Evolutionary conservation across 53 echinoderm and acorn worm genomes (phyloP).

Genomic region (Apostichopus leukothele): DNA sequence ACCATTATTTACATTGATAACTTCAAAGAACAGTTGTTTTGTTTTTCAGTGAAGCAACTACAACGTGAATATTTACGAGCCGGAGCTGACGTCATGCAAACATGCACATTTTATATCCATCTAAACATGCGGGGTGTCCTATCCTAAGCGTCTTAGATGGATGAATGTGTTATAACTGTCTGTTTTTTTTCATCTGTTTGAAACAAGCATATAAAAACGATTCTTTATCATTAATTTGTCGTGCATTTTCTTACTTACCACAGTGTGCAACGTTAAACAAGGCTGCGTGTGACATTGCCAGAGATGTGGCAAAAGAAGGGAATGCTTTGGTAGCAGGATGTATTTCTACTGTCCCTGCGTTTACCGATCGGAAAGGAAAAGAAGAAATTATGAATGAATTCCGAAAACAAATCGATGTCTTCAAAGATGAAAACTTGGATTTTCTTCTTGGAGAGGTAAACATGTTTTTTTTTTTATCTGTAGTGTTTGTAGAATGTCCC

Average conservation of each 20-base stretch:
- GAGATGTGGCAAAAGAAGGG: slow-evolving; percentile 72
- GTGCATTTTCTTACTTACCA: background rate
- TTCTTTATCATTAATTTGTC: too few relatives aligned
- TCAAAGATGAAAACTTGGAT: slow-evolving; percentile 68
- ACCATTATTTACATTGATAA: background rate
- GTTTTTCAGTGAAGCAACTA: slow-evolving; percentile 59
- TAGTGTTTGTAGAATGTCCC: too few relatives aligned
- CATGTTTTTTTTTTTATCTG: background rate
- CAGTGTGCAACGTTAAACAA: slow-evolving; percentile 68
- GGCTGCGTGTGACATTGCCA: slow-evolving; percentile 80
- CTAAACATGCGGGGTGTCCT: too few relatives aligned
- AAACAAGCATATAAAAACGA: too few relatives aligned
- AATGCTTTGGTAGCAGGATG: slow-evolving; percentile 79
- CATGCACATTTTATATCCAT: slow-evolving; percentile 54
- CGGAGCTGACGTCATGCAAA: slow-evolving; percentile 70
- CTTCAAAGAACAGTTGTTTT: background rate
- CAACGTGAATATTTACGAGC: slow-evolving; percentile 72
- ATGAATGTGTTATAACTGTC: too few relatives aligned
- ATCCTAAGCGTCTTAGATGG: too few relatives aligned
- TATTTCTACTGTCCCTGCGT: slow-evolving; percentile 56
- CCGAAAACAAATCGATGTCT: slow-evolving; percentile 64
- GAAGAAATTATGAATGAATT: slow-evolving; percentile 61
- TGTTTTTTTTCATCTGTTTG: too few relatives aligned
- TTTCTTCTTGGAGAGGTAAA: slow-evolving; percentile 87
- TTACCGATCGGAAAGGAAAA: slow-evolving; percentile 63